Base-by-base conservation (phyloP, 2,888 invertebrate genomes). In the Cerastis rubricosa region DNA sequence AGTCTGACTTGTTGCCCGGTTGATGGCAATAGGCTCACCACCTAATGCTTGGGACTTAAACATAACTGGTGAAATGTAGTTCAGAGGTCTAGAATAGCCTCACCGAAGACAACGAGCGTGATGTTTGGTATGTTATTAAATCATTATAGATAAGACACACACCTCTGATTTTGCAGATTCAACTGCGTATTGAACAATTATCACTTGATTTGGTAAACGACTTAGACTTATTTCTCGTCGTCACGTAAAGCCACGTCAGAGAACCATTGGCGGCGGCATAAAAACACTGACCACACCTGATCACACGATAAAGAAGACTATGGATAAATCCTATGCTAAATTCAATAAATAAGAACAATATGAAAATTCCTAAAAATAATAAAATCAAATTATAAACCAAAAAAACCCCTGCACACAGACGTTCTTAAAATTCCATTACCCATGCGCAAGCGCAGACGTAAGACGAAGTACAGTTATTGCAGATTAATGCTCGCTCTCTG, bases 401-500 rank as follows among this genome's bases (percentile, higher is more conserved):
- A 47, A 68, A 74, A 19, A 12, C n/a, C 7, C 43, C 35, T 35
- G 47, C 47, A 78, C 17, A 66, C 45, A 74, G 2, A 65, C 78
- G 72, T 64, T 82, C 54, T 74, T 68, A 25, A 75, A 85, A 87
- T 86, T 86, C 87, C 82, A 71, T 67, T 35, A 70, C 40, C 65
- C 40, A 65, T 87, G 86, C 75, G 81, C 86, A 57, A 45, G 81
- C 84, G 81, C 84, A 81, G 71, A 73, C 74, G 63, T 72, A 71
- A 83, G 57, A 59, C 70, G 45, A 79, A 74, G 65, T 86, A 87
- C 87, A 87, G 87, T 88, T 88, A 88, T 78, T 85, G 80, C 84
- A 87, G 87, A 87, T 87, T 88, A 88, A 88, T 88, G 87, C 85
- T 83, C 71, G 80, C 85, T 83, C 81, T 83, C 87, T 83, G 74